Evolutionary conservation across 2,888 invertebrate species (phyloP).

Genomic region (Diarsia dahlii): DNA sequence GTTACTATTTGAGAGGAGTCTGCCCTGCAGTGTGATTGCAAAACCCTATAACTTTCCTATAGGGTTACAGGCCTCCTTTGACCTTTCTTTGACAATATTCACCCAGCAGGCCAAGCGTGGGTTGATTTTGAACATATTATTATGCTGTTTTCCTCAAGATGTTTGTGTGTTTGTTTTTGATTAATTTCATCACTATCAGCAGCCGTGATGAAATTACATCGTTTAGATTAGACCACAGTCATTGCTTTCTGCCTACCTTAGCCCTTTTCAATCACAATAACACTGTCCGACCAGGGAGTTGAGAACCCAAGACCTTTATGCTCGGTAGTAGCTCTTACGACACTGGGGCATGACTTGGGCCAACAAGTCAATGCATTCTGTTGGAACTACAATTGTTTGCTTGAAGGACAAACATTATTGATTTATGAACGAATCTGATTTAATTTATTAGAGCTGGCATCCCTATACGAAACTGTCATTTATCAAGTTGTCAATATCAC

Average conservation of each 20-base stretch:
- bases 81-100: background rate
- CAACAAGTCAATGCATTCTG: background rate
- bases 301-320: background rate
- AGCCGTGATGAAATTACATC: background rate
- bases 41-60: background rate
- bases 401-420: background rate
- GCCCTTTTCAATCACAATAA: background rate
- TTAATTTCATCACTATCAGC: background rate
- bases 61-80: background rate
- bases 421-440: conserved; percentile 14
- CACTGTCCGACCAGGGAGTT: background rate
- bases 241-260: background rate
- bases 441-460: conserved; percentile 33
- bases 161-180: background rate
- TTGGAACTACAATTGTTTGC: background rate
- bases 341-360: background rate
- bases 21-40: background rate
- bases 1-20: background rate
- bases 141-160: background rate
- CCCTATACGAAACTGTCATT: conserved; percentile 38
- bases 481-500: conserved; percentile 23
- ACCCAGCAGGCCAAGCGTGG: background rate
- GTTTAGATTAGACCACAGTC: background rate
- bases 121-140: background rate
- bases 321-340: background rate